Conservation (phyloP, 2,797 vertebrate genomes). For the Megaceryle alcyon region DNA sequence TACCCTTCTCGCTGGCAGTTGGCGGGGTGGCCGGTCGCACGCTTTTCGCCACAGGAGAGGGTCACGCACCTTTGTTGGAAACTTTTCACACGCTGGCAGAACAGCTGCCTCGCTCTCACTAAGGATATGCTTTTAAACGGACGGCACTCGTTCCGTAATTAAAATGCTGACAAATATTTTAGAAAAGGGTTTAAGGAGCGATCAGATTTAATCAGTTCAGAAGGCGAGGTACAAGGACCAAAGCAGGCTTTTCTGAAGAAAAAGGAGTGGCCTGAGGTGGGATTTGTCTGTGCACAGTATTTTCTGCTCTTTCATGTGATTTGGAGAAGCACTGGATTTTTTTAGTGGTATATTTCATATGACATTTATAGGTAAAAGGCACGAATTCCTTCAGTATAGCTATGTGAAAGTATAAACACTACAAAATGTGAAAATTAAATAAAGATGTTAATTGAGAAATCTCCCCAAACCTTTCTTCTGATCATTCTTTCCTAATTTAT, state of each 20-base stretch:
- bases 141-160: accelerated
- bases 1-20: background rate
- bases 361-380: background rate
- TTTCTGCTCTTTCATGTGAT: background rate
- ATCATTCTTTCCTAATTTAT: background rate
- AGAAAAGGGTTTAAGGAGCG: background rate
- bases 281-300: background rate
- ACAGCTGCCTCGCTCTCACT: background rate
- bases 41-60: accelerated
- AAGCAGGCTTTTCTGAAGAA: background rate
- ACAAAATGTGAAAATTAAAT: background rate
- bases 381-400: background rate
- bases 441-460: background rate
- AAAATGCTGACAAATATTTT: background rate
- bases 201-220: background rate
- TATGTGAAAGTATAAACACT: background rate
- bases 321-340: background rate
- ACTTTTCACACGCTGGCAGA: accelerated
- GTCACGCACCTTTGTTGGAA: background rate
- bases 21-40: accelerated
- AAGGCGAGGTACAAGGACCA: background rate
- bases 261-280: background rate
- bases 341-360: accelerated
- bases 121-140: accelerated
- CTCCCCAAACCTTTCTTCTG: background rate